These are phyloP conservation scores for Digitonthophagus gazella DNA, from an alignment of 2,888 invertebrate species.

Conservation along the genomic window DNA sequence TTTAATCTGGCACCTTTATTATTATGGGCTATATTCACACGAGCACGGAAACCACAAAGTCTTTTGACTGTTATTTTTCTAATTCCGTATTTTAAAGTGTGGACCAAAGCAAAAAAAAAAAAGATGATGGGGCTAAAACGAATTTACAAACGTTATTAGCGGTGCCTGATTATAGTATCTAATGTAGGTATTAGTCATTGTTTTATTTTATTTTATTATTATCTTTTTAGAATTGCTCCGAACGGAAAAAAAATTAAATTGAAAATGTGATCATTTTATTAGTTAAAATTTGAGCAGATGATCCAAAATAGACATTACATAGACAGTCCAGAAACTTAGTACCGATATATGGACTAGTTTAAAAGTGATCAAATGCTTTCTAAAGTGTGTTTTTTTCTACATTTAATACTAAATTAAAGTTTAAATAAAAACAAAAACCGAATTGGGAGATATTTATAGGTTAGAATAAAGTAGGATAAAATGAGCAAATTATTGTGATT, in stretches of 20 bases:
- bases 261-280: constrained; percentile 26
- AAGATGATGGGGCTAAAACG: neutral
- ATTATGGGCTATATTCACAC: neutral
- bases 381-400: no score
- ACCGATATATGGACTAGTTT: no score
- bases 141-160: neutral
- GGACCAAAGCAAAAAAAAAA: constrained; percentile 28
- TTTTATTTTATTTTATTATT: no score
- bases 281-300: constrained; percentile 12
- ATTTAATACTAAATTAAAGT: no score
- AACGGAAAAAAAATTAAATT: constrained; percentile 20
- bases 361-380: no score
- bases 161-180: constrained; percentile 32
- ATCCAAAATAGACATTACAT: no score
- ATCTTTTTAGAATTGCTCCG: constrained; percentile 33
- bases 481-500: no score
- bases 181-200: constrained; percentile 38
- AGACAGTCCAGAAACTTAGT: no score
- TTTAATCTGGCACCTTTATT: neutral
- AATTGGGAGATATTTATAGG: no score
- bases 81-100: constrained; percentile 14
- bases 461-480: no score
- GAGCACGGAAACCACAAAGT: neutral
- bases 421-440: no score
- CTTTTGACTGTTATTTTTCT: constrained; percentile 11